These are phyloP conservation scores for Strigamia transsilvanica DNA, from an alignment of 2,888 invertebrate species.

Conservation along the genomic window DNA sequence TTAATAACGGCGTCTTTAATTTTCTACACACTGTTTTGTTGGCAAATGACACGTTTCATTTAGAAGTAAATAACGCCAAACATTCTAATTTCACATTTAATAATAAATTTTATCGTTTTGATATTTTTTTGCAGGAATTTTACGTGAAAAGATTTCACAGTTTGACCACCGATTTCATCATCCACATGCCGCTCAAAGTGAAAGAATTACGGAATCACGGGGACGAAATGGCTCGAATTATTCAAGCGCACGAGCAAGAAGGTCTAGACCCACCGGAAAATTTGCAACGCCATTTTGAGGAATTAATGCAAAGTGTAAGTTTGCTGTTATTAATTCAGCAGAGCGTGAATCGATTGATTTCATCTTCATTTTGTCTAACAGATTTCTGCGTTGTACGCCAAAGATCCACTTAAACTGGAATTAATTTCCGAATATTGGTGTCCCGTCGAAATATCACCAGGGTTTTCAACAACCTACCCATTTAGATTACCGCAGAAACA, in stretches of 20 bases:
- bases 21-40: slow-evolving; percentile 79
- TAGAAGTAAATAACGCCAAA: slow-evolving; percentile 66
- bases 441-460: slow-evolving; percentile 66
- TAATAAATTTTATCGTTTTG: slow-evolving; percentile 19
- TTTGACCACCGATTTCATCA: slow-evolving; percentile 89
- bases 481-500: slow-evolving; percentile 64
- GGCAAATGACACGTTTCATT: slow-evolving; percentile 73
- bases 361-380: slow-evolving; percentile 53
- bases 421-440: slow-evolving; percentile 86
- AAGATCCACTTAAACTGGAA: slow-evolving; percentile 75
- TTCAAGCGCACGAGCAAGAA: slow-evolving; percentile 73
- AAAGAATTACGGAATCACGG: slow-evolving; percentile 83
- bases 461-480: slow-evolving; percentile 61
- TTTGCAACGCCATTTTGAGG: slow-evolving; percentile 81
- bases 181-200: slow-evolving; percentile 87
- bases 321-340: neutral
- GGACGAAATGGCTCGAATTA: slow-evolving; percentile 85
- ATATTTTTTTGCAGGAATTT: slow-evolving; percentile 71
- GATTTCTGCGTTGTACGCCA: slow-evolving; percentile 79
- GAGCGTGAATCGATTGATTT: neutral
- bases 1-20: slow-evolving; percentile 80
- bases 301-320: slow-evolving; percentile 74
- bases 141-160: slow-evolving; percentile 83
- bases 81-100: neutral
- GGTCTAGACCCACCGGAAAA: slow-evolving; percentile 76